Evolutionary conservation across 1,140 invertebrate genomes (phyloP).

Genomic region (Drosophila paulistorum): DNA sequence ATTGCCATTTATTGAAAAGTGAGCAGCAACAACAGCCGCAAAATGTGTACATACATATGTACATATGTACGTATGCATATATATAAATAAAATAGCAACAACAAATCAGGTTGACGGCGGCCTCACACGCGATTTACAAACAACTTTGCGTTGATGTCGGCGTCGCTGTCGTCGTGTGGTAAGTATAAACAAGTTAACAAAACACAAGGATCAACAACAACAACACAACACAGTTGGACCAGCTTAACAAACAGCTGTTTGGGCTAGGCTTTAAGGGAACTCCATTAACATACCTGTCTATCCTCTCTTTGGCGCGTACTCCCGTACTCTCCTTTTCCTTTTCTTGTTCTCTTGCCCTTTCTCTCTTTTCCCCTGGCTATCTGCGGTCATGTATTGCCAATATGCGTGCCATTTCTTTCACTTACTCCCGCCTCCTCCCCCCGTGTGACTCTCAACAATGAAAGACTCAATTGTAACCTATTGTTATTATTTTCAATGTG

Average conservation of each 20-base stretch:
- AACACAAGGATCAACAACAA: constrained; percentile 33
- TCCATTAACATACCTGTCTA: background rate
- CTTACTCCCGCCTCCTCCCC: background rate
- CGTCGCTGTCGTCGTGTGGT: too few species aligned
- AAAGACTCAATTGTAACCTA: constrained; percentile 4
- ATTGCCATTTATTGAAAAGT: constrained; percentile 79
- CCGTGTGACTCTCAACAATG: constrained; percentile 32
- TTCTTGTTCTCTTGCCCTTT: background rate
- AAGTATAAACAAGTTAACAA: constrained; percentile 19
- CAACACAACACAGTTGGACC: constrained; percentile 19
- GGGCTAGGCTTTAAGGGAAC: constrained; percentile 53
- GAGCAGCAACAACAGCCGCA: constrained; percentile 39
- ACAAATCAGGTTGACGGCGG: constrained; percentile 20
- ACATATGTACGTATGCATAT: too few species aligned
- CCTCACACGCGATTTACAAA: constrained; percentile 25
- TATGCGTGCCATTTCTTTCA: background rate
- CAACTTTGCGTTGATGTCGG: background rate
- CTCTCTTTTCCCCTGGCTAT: constrained; percentile 1
- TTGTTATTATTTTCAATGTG: constrained; percentile 10
- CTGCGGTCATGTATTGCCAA: background rate
- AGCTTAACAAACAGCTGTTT: constrained; percentile 74
- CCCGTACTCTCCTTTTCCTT: background rate
- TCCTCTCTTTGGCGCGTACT: background rate
- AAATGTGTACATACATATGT: background rate
- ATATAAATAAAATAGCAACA: constrained; percentile 27